Evolutionary conservation across 2,797 vertebrate genomes (phyloP).

Genomic region (Chelon labrosus): DNA sequence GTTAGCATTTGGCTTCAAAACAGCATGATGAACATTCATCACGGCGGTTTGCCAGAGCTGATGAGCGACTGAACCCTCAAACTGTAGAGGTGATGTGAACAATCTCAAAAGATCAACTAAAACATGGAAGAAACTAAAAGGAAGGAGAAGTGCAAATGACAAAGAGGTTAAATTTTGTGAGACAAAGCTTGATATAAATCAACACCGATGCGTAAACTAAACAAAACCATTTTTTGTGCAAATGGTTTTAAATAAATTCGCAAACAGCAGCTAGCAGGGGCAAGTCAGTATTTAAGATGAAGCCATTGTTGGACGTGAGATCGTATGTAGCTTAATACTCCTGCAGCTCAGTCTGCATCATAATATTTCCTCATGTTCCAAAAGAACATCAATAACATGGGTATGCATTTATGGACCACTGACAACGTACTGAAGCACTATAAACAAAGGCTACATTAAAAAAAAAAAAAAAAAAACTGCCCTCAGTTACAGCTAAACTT

Average conservation of each 20-base stretch:
- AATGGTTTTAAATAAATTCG: constrained; percentile 47
- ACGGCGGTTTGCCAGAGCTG: constrained; percentile 6
- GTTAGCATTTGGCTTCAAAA: constrained; percentile 41
- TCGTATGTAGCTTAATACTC: constrained; percentile 24
- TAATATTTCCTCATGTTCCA: constrained; percentile 23
- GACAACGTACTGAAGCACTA: constrained; percentile 40
- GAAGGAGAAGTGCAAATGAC: constrained; percentile 12
- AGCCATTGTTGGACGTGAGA: constrained; percentile 20
- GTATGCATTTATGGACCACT: constrained; percentile 31
- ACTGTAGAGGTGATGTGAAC: not conserved
- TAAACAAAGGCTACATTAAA: constrained; percentile 45
- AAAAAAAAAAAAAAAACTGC: constrained; percentile 41
- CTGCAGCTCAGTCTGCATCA: constrained; percentile 25
- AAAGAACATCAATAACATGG: constrained; percentile 13
- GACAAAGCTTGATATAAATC: constrained; percentile 22
- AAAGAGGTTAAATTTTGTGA: constrained; percentile 30
- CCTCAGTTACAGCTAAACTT: constrained; percentile 26
- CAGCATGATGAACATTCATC: constrained; percentile 32
- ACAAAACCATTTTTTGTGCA: constrained; percentile 26
- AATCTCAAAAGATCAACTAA: not conserved
- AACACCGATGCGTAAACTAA: not conserved
- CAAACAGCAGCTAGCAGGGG: constrained; percentile 35
- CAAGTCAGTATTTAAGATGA: constrained; percentile 41
- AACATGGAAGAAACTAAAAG: not conserved
- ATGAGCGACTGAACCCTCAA: not conserved